Evolutionary conservation across 2,888 invertebrate genomes (phyloP), one percentile per base, ranked within the genome.

Genomic region (Rhimphoctona megacephalus): DNA sequence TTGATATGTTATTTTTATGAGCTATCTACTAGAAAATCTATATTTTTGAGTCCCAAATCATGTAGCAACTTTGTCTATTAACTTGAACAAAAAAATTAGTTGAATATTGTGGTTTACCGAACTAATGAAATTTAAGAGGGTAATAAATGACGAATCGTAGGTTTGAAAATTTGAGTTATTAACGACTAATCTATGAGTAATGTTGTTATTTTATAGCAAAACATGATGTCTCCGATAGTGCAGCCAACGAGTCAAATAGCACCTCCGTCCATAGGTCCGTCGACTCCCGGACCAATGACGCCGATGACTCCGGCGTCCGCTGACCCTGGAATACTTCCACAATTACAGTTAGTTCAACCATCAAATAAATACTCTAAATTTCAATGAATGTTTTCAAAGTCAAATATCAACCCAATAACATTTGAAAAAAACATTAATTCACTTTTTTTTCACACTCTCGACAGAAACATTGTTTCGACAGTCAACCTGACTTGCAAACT

Each of bases 381-480:
- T 2, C 43, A 43, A 43, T 11, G 2, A 43, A 43, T 2, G 1
- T 14, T 14, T 14, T 43, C 14, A 11, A 43, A 11, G 1, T 0
- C 11, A 43, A 43, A 11, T 14, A 11, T 14, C 14, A 43, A 43
- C 2, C 11, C 2, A 11, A 43, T 6, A 9, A 7, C 14, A 14
- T 46, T 46, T 46, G 14, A 46, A 46, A 11, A 0, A 46, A 46
- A 46, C 17, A 4, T 49, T 49, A 2, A 39, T 39, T 74, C 0
- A 52, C 52, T 64, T 36, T 14, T 64, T 39, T 49, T 77, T 0
- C 49, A n/a, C n/a, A n/a, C 11, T n/a, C 52, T 80, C 74, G 67
- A n/a, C 94, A 98, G 98, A 93, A 99, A 99, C 93, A 99, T 99
- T 92, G 99, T 99, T 0, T 99, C 99, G 70, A 99, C 99, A 7